A percentile compares a stretch with the other conserved stretches of the same genome.
These are phyloP conservation scores for Herpailurus yagouaroundi DNA, from an alignment of 2,113 vertebrate genomes.

Conservation along the genomic window DNA sequence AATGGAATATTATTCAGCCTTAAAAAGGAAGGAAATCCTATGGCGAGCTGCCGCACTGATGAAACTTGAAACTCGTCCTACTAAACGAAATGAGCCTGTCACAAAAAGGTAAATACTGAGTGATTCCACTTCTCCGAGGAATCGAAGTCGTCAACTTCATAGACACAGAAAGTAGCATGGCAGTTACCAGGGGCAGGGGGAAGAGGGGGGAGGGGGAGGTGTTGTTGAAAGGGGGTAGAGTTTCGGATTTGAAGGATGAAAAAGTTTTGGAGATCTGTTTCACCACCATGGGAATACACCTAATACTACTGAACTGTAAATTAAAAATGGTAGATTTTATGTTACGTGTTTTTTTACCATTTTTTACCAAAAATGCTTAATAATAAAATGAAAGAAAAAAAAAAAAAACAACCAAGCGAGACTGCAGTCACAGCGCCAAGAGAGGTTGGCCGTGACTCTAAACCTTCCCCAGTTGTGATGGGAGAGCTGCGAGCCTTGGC, in stretches of 20 bases:
- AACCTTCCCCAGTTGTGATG: neutral
- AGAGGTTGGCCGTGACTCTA: neutral
- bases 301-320: neutral
- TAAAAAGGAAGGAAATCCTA: neutral
- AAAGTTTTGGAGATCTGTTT: neutral
- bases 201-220: neutral
- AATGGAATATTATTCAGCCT: neutral
- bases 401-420: neutral
- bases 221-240: neutral
- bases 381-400: neutral
- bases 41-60: neutral
- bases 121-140: neutral
- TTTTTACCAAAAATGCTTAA: neutral
- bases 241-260: conserved; percentile 28
- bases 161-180: neutral
- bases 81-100: neutral
- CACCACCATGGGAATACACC: neutral
- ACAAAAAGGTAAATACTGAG: neutral
- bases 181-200: neutral
- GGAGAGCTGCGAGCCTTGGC: neutral
- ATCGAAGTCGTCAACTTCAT: neutral
- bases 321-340: neutral
- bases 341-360: neutral
- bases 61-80: neutral
- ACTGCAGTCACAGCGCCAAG: neutral